Percentiles rank a stretch among this genome's conserved stretches.
phyloP scores from a whole-genome alignment of 1,140 invertebrate genomes.

The Mycetomoellerius zeteki region DNA sequence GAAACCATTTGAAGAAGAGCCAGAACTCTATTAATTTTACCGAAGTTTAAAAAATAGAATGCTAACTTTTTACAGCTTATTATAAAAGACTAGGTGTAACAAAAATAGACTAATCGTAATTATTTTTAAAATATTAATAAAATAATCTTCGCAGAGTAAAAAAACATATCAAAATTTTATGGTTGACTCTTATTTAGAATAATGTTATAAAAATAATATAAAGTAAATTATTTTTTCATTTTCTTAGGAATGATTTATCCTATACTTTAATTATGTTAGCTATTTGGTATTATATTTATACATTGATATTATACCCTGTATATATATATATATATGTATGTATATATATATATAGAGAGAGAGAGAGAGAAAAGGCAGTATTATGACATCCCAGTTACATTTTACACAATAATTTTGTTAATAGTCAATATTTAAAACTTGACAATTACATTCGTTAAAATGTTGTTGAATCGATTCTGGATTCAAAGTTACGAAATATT shows the following conservation, averaged over 20 bases:
- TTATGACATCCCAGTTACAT: too few species aligned
- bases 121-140: not conserved
- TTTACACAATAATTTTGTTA: too few species aligned
- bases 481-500: too few species aligned
- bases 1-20: not conserved
- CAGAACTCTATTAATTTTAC: not conserved
- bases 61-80: not conserved
- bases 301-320: not conserved
- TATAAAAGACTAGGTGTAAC: not conserved
- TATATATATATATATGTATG: too few species aligned
- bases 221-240: not conserved
- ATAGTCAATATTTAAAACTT: too few species aligned
- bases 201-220: not conserved
- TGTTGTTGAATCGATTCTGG: too few species aligned
- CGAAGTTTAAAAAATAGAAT: not conserved
- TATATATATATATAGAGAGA: too few species aligned
- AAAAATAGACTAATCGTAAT: not conserved
- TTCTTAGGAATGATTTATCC: not conserved
- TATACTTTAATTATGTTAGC: not conserved
- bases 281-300: not conserved
- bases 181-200: not conserved
- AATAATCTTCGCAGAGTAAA: not conserved
- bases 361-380: too few species aligned
- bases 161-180: slow-evolving; percentile 12
- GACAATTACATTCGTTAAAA: too few species aligned